A percentile compares a stretch with the other conserved stretches of the same genome.
Evolutionary conservation across 2,797 vertebrate genomes (phyloP).

Genomic region (Syngnathus rostellatus): DNA sequence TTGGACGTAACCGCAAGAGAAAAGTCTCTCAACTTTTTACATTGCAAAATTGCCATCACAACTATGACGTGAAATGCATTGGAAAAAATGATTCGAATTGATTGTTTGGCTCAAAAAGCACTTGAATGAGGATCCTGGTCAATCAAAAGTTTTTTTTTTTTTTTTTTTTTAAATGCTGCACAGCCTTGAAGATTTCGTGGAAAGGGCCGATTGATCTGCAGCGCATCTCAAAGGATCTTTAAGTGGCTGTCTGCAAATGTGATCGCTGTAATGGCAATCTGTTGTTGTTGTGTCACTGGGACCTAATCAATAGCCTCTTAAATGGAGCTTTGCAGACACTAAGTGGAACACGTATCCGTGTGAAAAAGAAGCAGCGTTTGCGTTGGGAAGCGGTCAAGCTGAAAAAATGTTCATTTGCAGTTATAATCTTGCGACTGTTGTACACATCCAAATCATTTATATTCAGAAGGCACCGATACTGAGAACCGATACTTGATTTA

Average conservation of each 20-base stretch:
- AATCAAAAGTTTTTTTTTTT: constrained; percentile 1
- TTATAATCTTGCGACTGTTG: not conserved
- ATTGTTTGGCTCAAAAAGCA: constrained; percentile 4
- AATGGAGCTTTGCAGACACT: not conserved
- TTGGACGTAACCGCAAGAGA: not conserved
- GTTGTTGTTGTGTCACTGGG: constrained; percentile 1
- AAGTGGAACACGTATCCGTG: not conserved
- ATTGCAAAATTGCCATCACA: not conserved
- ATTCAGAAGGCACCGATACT: not conserved
- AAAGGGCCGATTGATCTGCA: not conserved
- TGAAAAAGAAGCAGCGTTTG: not conserved
- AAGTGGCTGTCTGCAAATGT: constrained; percentile 3
- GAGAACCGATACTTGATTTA: too few species aligned
- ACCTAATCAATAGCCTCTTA: constrained; percentile 4
- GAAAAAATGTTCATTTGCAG: not conserved
- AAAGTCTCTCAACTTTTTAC: not conserved
- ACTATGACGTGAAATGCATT: not conserved
- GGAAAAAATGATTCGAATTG: not conserved
- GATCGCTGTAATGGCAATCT: constrained; percentile 2
- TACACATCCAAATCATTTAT: not conserved
- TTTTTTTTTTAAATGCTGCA: constrained; percentile 1
- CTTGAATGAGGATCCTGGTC: not conserved
- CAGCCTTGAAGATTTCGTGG: not conserved
- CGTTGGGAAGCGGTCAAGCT: too few species aligned
- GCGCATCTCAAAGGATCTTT: not conserved